phyloP scores from a whole-genome alignment of 2,888 invertebrate species.

The Marronus borbonicus region DNA sequence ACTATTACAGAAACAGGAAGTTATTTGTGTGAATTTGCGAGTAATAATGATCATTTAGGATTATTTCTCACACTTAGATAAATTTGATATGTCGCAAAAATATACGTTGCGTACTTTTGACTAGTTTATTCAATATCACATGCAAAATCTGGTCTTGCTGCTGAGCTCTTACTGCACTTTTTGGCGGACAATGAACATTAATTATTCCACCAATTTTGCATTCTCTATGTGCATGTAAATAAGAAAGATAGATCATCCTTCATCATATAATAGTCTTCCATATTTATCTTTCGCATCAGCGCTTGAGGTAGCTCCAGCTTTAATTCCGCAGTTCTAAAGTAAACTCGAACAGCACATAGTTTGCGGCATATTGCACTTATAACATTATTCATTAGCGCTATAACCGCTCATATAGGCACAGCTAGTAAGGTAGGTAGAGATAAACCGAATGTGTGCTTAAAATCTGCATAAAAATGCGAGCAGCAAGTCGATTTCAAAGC shows the following conservation, averaged over 20 bases:
- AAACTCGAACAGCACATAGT: conserved; percentile 24
- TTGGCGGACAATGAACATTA: background rate
- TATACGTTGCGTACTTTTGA: too few species aligned
- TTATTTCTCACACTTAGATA: too few species aligned
- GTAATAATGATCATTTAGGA: too few species aligned
- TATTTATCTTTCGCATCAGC: conserved; percentile 30
- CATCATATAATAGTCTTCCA: background rate
- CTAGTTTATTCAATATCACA: too few species aligned
- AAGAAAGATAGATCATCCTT: background rate
- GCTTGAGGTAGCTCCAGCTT: conserved; percentile 25
- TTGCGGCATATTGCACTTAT: conserved; percentile 15
- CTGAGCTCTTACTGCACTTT: too few species aligned
- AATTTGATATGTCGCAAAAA: too few species aligned
- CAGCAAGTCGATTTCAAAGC: conserved; percentile 48
- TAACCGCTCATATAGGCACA: conserved; percentile 24
- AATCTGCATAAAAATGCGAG: conserved; percentile 52
- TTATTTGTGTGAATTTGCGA: too few species aligned
- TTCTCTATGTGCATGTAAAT: background rate
- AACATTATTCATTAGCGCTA: conserved; percentile 33
- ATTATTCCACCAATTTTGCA: background rate
- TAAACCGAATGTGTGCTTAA: conserved; percentile 42
- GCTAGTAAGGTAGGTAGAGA: conserved; percentile 14
- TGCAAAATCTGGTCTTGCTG: too few species aligned
- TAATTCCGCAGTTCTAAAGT: conserved; percentile 13
- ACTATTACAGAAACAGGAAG: too few species aligned